Base-by-base conservation (phyloP, 2,797 vertebrate species). In the Scleropages formosus region DNA sequence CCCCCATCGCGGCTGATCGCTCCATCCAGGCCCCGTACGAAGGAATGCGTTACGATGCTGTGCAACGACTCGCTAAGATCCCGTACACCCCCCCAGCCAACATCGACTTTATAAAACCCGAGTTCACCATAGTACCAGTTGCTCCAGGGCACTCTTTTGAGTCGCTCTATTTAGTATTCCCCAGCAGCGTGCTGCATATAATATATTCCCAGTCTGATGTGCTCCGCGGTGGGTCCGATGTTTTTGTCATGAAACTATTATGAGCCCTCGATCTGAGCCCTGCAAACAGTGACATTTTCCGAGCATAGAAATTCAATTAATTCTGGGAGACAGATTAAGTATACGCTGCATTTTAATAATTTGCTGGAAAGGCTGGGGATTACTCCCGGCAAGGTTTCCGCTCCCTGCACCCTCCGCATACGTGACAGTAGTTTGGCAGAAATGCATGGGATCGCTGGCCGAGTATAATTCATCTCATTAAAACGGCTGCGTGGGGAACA, bases 281-380 rank as follows among this genome's bases (percentile, higher is more conserved):
- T 66, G 72, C 88, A 85, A 87, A 90, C 86, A 86, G 85, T 93
- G 91, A 92, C 92, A 93, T 94, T 92, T 94, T 88, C 92, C 76
- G 75, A 92, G 91, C 85, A 80, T 92, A 92, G 91, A 93, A 93
- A 93, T 93, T 93, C 92, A 96, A 94, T 95, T 94, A 95, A 95
- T 95, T 95, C 94, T 93, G 93, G 93, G 90, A 95, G 94, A 93
- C 92, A 94, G 95, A 96, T 96, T 95, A 95, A 95, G 93, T 94
- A 93, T 93, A 94, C 92, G 91, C 82, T 90, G 87, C 94, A 94
- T 94, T 93, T 94, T 94, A 95, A 96, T 96, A 95, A 93, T 94
- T 93, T 95, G 92, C 92, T 92, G 76, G 92, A 93, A 94, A 93
- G 92, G 93, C 87, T 80, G 91, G 90, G 90, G 93, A 93, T 95